Evolutionary conservation across 2,797 vertebrate genomes (phyloP).

Genomic region (Eidolon dupreanum): DNA sequence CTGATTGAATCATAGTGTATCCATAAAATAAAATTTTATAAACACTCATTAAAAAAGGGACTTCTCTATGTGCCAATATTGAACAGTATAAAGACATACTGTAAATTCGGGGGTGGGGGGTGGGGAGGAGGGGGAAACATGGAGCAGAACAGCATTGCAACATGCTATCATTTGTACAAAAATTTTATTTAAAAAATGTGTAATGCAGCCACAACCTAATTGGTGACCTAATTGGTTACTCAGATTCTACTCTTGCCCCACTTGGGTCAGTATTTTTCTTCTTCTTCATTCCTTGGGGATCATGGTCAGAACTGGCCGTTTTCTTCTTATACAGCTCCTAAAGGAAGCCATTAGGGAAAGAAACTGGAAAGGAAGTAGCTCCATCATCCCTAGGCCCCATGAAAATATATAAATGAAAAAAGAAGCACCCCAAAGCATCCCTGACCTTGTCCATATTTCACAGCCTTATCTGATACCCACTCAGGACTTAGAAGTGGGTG

Average conservation of each 20-base stretch:
- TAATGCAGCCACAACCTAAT: neutral
- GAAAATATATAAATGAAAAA: neutral
- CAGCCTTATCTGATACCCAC: neutral
- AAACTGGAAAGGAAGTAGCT: neutral
- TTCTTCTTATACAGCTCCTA: neutral
- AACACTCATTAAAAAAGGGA: neutral
- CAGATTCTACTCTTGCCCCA: neutral
- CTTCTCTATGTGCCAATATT: neutral
- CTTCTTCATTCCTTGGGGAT: neutral
- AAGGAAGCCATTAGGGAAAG: neutral
- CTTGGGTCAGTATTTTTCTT: neutral
- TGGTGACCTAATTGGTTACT: neutral
- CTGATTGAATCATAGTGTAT: neutral
- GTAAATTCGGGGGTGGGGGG: neutral
- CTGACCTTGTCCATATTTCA: neutral
- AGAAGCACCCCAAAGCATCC: neutral
- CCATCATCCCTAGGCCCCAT: no score
- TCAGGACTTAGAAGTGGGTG: neutral
- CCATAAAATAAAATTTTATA: neutral
- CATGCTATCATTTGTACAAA: neutral
- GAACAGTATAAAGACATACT: neutral
- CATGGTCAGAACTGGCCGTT: neutral
- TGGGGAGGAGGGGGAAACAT: rapidly evolving
- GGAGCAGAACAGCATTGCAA: neutral
- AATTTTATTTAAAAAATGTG: neutral